phyloP scores from a whole-genome alignment of 2,888 invertebrate species.

The Ceratothoa steindachneri region DNA sequence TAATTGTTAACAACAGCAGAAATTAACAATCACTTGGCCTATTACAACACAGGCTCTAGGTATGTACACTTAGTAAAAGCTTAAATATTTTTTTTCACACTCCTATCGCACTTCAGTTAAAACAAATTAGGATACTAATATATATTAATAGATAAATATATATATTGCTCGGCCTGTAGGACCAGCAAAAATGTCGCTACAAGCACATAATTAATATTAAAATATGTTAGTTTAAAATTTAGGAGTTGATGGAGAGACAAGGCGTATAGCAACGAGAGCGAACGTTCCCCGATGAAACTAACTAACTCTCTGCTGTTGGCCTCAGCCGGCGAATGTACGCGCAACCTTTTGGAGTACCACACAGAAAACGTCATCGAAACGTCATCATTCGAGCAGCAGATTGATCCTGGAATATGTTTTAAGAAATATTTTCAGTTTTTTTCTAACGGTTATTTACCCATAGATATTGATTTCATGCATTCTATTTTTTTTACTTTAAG shows the following conservation, averaged over 20 bases:
- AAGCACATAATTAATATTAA: slow-evolving; percentile 5
- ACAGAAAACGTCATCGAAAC: neutral
- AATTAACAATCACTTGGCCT: neutral
- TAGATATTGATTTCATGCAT: too few species aligned
- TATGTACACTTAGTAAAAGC: neutral
- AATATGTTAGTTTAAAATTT: neutral
- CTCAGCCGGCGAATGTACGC: slow-evolving; percentile 1
- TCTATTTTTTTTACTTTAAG: too few species aligned
- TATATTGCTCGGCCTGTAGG: slow-evolving; percentile 6
- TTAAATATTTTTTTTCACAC: neutral
- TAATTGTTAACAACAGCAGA: neutral
- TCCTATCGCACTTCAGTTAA: neutral
- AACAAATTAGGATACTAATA: neutral
- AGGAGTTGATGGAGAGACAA: neutral
- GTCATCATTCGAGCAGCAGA: neutral
- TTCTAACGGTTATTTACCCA: too few species aligned
- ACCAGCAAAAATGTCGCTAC: slow-evolving; percentile 6
- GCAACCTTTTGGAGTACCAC: neutral
- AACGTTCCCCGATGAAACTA: neutral
- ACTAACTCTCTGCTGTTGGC: neutral
- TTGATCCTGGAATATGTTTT: neutral
- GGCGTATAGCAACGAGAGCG: neutral
- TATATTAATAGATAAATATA: too few species aligned
- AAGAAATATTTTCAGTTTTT: too few species aligned
- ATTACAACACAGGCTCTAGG: neutral